Evolutionary conservation across 2,888 invertebrate species (phyloP), one percentile per base, ranked within the genome.

Genomic region (Melieria picta): DNA sequence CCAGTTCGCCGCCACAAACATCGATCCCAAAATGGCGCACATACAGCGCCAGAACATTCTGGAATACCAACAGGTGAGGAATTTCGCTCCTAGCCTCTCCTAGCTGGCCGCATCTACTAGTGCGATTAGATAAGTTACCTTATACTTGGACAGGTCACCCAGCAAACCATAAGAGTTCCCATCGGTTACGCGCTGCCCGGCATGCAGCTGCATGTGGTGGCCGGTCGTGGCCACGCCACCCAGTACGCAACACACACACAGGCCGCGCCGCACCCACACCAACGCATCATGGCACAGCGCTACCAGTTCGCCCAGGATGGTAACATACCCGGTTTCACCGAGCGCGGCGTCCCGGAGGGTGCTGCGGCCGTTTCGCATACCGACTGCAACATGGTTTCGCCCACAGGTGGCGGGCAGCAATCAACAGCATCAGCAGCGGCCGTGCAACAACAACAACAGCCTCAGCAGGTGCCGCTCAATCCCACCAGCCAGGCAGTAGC

Each of bases 311-410:
- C 79, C 11, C 80, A 81, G 50, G 80, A 83, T 11, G 79, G 77
- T 16, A 76, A 76, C 75, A 76, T 85, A 80, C 80, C 81, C 9
- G 80, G 83, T 69, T 84, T 85, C 56, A 84, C 89, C 72, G 92
- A 93, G 80, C 88, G 93, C 45, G 93, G 93, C 2, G 92, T 91
- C 4, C 93, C 94, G 3, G 93, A 93, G 83, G 93, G 93, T 9
- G 91, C 91, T 3, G 91, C 93, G 2, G 91, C 93, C 65, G 91
- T 85, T 9, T 81, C 84, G 55, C 82, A 83, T 68, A 80, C 80
- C 72, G 85, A 85, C 66, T 85, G 85, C 74, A 75, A 78, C 78
- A 82, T 86, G 81, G 80, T 86, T 52, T 84, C 84, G 71, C 82
- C 81, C 74, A 83, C 81, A 42, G 71, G 77, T 62, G 73, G 67